A percentile compares a stretch with the other conserved stretches of the same genome.
Evolutionary conservation across 2,888 invertebrate species (phyloP).

Genomic region (Alloplasta piceator): DNA sequence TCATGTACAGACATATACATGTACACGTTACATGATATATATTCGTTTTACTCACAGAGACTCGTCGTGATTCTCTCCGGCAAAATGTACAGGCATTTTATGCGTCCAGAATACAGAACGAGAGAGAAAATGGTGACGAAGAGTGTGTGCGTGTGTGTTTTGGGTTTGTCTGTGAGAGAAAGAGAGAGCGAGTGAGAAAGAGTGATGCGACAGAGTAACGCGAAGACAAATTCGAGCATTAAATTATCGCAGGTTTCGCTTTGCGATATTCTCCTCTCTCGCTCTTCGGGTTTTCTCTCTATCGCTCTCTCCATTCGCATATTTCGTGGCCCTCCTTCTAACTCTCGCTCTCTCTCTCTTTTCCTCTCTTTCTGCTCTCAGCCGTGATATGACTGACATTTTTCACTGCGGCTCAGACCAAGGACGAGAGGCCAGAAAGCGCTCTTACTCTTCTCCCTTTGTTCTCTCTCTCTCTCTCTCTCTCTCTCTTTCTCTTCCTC

Average conservation of each 20-base stretch:
- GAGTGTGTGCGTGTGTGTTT: constrained; percentile 19
- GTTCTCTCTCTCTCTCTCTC: constrained; percentile 3
- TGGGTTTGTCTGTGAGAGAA: too few species aligned
- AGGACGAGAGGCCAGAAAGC: constrained; percentile 26
- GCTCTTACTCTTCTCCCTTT: constrained; percentile 20
- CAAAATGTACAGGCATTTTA: constrained; percentile 57
- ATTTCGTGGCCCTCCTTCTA: constrained; percentile 34
- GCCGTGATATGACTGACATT: constrained; percentile 67
- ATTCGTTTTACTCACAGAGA: constrained; percentile 50
- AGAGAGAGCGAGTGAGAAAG: constrained; percentile 50
- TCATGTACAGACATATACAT: constrained; percentile 16
- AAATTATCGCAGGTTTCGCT: constrained; percentile 67
- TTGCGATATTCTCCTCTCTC: constrained; percentile 57
- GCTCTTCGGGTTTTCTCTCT: background rate
- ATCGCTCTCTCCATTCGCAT: constrained; percentile 42
- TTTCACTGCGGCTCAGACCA: constrained; percentile 59
- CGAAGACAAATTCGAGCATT: constrained; percentile 67
- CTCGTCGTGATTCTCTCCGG: constrained; percentile 14
- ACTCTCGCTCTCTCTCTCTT: constrained; percentile 45
- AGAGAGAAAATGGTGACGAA: constrained; percentile 20
- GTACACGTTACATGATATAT: background rate
- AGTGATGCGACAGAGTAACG: constrained; percentile 46
- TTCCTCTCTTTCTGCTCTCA: constrained; percentile 51
- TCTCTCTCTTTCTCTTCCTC: constrained; percentile 1
- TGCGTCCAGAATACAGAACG: constrained; percentile 58